Base-by-base conservation (phyloP, 2,113 vertebrate genomes). In the Melospiza georgiana region DNA sequence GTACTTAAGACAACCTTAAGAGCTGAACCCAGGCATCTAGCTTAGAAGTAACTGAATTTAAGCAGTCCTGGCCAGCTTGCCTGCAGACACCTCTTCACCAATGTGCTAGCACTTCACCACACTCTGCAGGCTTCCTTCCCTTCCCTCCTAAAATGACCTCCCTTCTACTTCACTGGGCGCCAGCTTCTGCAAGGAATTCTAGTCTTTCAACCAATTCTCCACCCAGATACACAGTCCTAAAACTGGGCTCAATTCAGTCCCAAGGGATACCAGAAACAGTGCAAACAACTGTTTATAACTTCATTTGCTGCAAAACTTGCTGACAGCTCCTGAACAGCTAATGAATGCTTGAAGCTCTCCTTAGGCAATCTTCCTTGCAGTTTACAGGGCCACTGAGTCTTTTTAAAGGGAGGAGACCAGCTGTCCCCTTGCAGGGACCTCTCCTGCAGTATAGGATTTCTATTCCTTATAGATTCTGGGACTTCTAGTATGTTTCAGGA, bases 311-410 rank as follows among this genome's bases (percentile, higher is more conserved):
- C 46, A 91, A 46, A 95, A 91, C 63, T 44, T 77, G 51, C 69
- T 92, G 79, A 73, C 85, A 83, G 71, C 17, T 96, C 72, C 85
- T 87, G 82, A 79, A 85, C 33, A 89, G 66, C 57, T 63, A 87
- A n/a, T 10, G 48, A 94, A 88, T 37, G 23, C 71, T 85, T 55
- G 63, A 90, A 69, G n/a, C 30, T 87, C 20, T 80, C 41, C 63
- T 71, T 69, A 88, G 58, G 84, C 10, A 7, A 79, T 43, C 49
- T 82, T 84, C 73, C 39, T 9, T 1, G 11, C 44, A 59, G 28
- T 79, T 87, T 85, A 87, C 31, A 52, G 41, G 71, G 62, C 55
- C 12, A 23, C 12, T 27, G n/a, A 86, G 43, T 74, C 30, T 58
- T 91, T 79, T 77, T 35, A 95, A 80, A 83, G 33, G 63, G 16